phyloP scores from a whole-genome alignment of 2,888 invertebrate genomes.

The Torymus auratus region DNA sequence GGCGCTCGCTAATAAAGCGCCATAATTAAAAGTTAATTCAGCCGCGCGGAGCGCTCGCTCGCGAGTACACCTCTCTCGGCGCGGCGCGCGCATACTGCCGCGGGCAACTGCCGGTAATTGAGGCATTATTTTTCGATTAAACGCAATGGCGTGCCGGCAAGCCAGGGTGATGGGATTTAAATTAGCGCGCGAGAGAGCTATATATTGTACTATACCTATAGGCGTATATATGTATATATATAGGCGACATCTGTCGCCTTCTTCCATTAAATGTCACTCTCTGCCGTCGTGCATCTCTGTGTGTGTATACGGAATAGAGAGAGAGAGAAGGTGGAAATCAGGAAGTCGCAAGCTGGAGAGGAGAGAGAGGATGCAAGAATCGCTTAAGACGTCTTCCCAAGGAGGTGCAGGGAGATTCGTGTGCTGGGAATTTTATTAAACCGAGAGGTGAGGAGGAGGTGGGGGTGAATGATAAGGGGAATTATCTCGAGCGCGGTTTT shows the following conservation, averaged over 20 bases:
- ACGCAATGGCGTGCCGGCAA: slow-evolving; percentile 59
- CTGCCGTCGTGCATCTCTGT: not conserved
- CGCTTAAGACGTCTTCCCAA: slow-evolving; percentile 31
- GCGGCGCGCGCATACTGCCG: slow-evolving; percentile 13
- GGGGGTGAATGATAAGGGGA: slow-evolving; percentile 28
- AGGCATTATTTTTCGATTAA: slow-evolving; percentile 73
- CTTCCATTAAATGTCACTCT: slow-evolving; percentile 74
- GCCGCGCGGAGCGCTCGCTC: slow-evolving; percentile 56
- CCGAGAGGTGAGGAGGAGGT: not conserved
- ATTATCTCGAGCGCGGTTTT: slow-evolving; percentile 46
- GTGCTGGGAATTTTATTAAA: slow-evolving; percentile 42
- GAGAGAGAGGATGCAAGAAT: slow-evolving; percentile 3
- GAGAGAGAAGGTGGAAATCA: slow-evolving; percentile 16
- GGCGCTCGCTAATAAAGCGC: slow-evolving; percentile 63
- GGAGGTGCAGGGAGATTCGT: not conserved
- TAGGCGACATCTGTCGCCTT: slow-evolving; percentile 71
- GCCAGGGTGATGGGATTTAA: slow-evolving; percentile 71
- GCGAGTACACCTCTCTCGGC: slow-evolving; percentile 41
- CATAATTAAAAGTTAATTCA: slow-evolving; percentile 71
- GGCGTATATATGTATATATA: too few species aligned
- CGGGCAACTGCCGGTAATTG: slow-evolving; percentile 64
- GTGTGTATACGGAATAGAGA: not conserved
- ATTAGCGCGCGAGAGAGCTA: slow-evolving; percentile 65
- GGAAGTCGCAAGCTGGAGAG: not conserved
- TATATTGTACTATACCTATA: too few species aligned